A percentile compares a stretch with the other conserved stretches of the same genome.
Conservation (phyloP, 1,140 invertebrate genomes). For the Ceratina australensis region DNA sequence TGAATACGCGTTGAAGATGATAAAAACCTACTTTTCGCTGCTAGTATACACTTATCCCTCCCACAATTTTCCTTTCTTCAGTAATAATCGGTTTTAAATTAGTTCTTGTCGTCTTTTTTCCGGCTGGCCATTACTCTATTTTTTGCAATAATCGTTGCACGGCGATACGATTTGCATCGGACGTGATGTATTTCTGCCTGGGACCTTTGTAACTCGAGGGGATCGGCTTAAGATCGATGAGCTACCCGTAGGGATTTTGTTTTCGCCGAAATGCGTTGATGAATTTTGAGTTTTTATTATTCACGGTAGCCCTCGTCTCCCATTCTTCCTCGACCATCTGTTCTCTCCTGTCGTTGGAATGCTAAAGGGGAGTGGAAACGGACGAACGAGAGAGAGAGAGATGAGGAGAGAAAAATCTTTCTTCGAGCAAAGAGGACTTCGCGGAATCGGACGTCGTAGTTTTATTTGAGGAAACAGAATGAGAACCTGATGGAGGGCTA, state of each 20-base stretch:
- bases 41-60: no score
- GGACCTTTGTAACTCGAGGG: no score
- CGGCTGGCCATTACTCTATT: no score
- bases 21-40: background rate
- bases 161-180: no score
- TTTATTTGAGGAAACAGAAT: constrained; percentile 48
- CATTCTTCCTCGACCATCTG: constrained; percentile 39
- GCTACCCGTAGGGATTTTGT: no score
- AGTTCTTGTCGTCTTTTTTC: no score
- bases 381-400: constrained; percentile 9
- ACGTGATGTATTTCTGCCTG: no score
- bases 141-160: no score
- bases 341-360: constrained; percentile 43
- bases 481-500: constrained; percentile 21
- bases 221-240: no score
- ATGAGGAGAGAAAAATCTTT: constrained; percentile 44
- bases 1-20: background rate
- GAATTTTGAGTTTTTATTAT: constrained; percentile 2
- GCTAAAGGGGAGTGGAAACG: constrained; percentile 38
- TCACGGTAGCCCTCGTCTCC: background rate
- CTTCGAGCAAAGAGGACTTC: constrained; percentile 43
- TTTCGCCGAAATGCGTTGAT: no score
- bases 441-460: constrained; percentile 39
- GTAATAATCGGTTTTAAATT: no score
- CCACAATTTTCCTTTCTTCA: no score